Evolutionary conservation across 30 jellyfish, hydroid and myxozoan genomes (phyloP), one percentile per base, ranked within the genome.

Genomic region (Turritopsis rubra): DNA sequence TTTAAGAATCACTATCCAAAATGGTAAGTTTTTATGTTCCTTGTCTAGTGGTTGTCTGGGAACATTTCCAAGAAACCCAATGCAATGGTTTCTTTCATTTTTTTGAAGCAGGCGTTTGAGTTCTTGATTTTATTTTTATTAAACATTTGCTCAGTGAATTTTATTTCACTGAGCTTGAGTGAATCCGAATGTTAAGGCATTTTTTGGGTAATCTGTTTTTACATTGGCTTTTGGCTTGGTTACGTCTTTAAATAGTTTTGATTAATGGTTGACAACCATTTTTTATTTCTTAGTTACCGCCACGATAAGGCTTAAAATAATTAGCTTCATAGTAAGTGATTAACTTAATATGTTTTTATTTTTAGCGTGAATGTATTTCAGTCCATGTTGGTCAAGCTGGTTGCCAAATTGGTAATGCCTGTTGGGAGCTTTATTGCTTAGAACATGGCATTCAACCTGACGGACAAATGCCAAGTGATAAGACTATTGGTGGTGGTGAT

Each of bases 361-460:
- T 81, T 65, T 75, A 89, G 97, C 95, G 97, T 78, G 97, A 90
- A 75, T 90, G 97, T 90, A 87, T 90, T 52, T 90, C 97, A 21
- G 89, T 90, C 85, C 97, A 90, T 79, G 96, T 90, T 52, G 97
- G 97, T 21, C 97, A 90, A 87, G 97, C 97, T 60, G 98, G 98
- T 20, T 92, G 88, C 8, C 98, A 92, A 66, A 89, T 93, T 77
- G 98, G 98, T 92, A 92, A 92, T 88, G 96, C 98, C 76, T 92
- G 98, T 88, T 92, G 98, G 98, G 98, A 92, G 79, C 75, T 92
- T 73, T 92, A 92, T 74, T 92, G 98, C 84, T 65, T 92, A 31
- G 98, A 92, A 87, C 98, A 92, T 86, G 98, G 98, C 24, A 92
- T 92, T 73, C 98, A 92, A 74, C 98, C 98, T 29, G 91, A 92